phyloP scores from a whole-genome alignment of 2,113 vertebrate genomes.

The Prinia subflava region DNA sequence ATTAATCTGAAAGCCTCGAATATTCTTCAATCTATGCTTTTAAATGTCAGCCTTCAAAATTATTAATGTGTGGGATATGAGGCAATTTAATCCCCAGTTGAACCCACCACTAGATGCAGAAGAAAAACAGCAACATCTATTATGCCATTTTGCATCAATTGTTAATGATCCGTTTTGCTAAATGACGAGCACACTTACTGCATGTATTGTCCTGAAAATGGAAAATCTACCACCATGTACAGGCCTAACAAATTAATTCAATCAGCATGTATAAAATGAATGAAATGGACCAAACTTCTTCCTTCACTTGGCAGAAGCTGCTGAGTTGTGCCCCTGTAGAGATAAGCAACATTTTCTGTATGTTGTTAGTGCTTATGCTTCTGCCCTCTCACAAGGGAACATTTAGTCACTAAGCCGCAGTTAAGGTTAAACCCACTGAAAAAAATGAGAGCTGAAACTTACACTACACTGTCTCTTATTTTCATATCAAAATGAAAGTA shows the following conservation, averaged over 20 bases:
- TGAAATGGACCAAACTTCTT: neutral
- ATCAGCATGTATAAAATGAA: neutral
- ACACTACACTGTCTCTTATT: neutral
- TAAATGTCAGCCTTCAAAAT: conserved; percentile 57
- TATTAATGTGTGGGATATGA: conserved; percentile 35
- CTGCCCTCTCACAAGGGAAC: neutral
- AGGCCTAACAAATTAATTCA: neutral
- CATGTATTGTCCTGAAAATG: neutral
- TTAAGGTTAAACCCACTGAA: neutral
- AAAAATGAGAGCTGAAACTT: neutral
- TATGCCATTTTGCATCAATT: neutral
- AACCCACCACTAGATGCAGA: conserved; percentile 26
- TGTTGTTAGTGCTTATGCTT: neutral
- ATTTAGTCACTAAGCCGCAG: neutral
- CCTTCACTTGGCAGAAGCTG: neutral
- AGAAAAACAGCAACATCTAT: neutral
- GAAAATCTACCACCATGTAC: neutral
- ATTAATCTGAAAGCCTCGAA: conserved; percentile 43
- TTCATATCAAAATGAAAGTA: neutral
- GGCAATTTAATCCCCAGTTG: conserved; percentile 54
- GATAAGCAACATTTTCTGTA: neutral
- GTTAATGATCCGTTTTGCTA: conserved; percentile 30
- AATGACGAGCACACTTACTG: neutral
- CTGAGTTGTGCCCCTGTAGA: neutral
- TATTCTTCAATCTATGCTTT: neutral